These are phyloP conservation scores for Odontothrips loti DNA, from an alignment of 2,888 invertebrate genomes.

Conservation along the genomic window DNA sequence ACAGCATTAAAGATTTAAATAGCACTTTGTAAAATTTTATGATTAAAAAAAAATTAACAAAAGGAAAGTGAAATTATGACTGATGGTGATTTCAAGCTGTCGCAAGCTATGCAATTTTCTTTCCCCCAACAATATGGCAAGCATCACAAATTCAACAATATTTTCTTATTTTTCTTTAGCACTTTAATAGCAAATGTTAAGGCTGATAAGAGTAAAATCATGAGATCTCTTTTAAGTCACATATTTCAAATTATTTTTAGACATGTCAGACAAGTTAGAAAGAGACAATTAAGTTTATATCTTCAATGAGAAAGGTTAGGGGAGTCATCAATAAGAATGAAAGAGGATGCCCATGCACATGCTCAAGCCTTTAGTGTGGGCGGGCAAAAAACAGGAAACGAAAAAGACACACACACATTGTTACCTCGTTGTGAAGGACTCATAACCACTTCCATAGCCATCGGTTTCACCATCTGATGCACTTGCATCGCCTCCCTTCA, in stretches of 20 bases:
- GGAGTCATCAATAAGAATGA: background rate
- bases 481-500: slow-evolving; percentile 56
- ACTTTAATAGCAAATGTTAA: too few relatives aligned
- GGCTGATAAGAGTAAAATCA: too few relatives aligned
- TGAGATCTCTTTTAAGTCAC: background rate
- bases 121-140: too few relatives aligned
- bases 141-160: too few relatives aligned
- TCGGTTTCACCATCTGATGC: slow-evolving; percentile 47
- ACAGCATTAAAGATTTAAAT: background rate
- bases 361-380: slow-evolving; percentile 14
- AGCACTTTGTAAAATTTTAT: background rate
- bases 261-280: background rate
- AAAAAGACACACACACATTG: slow-evolving; percentile 37
- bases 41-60: too few relatives aligned
- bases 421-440: slow-evolving; percentile 64
- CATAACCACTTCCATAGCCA: slow-evolving; percentile 49
- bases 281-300: background rate
- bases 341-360: slow-evolving; percentile 11
- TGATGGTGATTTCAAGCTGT: too few relatives aligned
- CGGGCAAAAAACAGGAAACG: slow-evolving; percentile 7
- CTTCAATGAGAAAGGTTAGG: background rate
- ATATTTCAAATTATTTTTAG: background rate
- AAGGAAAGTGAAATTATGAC: too few relatives aligned
- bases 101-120: too few relatives aligned
- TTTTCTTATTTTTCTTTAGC: too few relatives aligned